Percentiles rank a stretch among this genome's conserved stretches.
These are phyloP conservation scores for Chloropsis cyanopogon DNA, from an alignment of 2,113 vertebrate species.

Conservation along the genomic window DNA sequence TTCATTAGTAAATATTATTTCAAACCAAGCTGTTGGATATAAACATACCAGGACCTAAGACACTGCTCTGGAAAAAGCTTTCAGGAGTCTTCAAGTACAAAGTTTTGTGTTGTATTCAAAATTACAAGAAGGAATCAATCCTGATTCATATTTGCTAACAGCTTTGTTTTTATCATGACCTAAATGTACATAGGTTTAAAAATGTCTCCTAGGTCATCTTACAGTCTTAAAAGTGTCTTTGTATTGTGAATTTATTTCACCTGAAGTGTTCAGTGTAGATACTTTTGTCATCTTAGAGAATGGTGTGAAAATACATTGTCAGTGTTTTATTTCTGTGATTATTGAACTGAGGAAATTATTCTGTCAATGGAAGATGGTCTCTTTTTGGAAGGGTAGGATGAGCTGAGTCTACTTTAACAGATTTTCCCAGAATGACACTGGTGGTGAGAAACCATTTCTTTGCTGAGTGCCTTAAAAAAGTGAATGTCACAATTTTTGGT, in stretches of 20 bases:
- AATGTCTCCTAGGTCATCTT: neutral
- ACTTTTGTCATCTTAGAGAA: neutral
- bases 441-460: neutral
- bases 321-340: neutral
- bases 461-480: neutral
- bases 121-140: neutral
- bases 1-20: constrained; percentile 14
- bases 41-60: neutral
- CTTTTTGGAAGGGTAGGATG: neutral
- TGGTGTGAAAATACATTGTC: neutral
- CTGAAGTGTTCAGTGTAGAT: neutral
- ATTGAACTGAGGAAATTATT: neutral
- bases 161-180: neutral
- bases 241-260: neutral
- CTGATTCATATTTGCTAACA: neutral
- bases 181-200: neutral
- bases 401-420: rapidly evolving
- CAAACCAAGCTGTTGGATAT: neutral
- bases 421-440: neutral
- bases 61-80: neutral
- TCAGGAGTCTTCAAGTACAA: neutral
- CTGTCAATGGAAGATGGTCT: neutral
- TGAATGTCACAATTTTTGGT: neutral
- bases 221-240: neutral
- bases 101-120: neutral